Evolutionary conservation across 2,113 vertebrate genomes (phyloP), one percentile per base, ranked within the genome.

Genomic region (Casuarius casuarius): DNA sequence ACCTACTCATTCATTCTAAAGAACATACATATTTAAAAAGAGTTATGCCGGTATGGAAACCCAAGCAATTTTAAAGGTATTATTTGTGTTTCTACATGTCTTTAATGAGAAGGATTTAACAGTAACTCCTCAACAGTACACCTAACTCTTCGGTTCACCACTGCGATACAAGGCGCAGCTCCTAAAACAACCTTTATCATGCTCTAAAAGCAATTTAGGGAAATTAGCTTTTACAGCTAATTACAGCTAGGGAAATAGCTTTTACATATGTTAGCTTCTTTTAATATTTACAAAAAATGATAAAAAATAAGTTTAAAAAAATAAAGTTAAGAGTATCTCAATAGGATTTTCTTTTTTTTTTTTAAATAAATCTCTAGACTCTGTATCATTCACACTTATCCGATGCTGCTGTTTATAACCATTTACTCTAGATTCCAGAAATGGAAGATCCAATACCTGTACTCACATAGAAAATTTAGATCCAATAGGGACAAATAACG

Each of bases 31-130:
- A 8, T 51, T 54, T 40, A 15, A 54, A 56, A 28, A 48, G 26
- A 48, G 14, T 48, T 31, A 73, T 7, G 66, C 3, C 9, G 28
- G 6, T n/a, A 76, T 5, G 5, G 25, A 89, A 84, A 87, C 6
- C 17, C 63, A 38, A 40, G 26, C 10, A 65, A 2, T 2, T 52
- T 33, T 61, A 20, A 26, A 70, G 0, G 0, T 31, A 76, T 44
- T 38, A n/a, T 10, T 71, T 81, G 9, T 51, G 22, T 33, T 94
- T 66, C 35, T 74, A 74, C 22, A 71, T 40, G 61, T 29, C 56
- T 81, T 62, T 67, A 84, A 58, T 12, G 20, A 84, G 48, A 62
- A 44, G 10, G 4, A 48, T 48, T 48, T 48, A 48, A 48, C 46
- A 48, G 18, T 48, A 46, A 31, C 31, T 48, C 66, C 31, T 29